Base-by-base conservation (phyloP, 2,113 vertebrate species). In the Ailurus styani region DNA sequence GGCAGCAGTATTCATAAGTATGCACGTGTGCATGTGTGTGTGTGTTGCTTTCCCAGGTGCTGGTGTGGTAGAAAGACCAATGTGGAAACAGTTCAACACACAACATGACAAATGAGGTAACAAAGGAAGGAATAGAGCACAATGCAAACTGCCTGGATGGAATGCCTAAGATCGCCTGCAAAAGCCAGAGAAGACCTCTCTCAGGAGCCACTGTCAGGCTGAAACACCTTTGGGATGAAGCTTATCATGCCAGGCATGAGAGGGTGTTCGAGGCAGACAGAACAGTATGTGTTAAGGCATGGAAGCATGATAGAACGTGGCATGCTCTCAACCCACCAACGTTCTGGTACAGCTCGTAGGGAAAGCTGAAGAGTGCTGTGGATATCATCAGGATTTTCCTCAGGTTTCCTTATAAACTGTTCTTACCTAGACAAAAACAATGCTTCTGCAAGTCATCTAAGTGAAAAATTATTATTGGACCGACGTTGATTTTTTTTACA, bases 381-480 rank as follows among this genome's bases (percentile, higher is more conserved):
- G 55, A 73, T 12, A 57, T 31, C 14, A 23, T 27, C 2, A 54
- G 50, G 34, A 54, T 40, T 77, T 95, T 79, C 60, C 25, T 93
- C 40, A 82, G 40, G 37, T 45, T 93, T 89, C 79, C 55, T 91
- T 29, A 72, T 57, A 72, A 93, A 96, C 90, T 95, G 66, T 95
- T 96, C 77, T 94, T 96, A 95, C 40, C 91, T 91, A 93, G 37
- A 21, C 89, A 78, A 92, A 97, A 96, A 88, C 79, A 87, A 54
- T 91, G 94, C 91, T 97, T 98, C 93, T 23, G 31, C 98, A 97
- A 93, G 75, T 94, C 90, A 78, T 97, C 90, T 89, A 97, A 97
- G 94, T 95, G 93, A 98, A 98, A 93, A 95, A 96, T 88, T 77
- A 96, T 90, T 92, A 88, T 62, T 91, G 86, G 60, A 97, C 96